Percentiles rank a stretch among this genome's conserved stretches.
Evolutionary conservation across 2,797 vertebrate species (phyloP).

Genomic region (Pseudochaenichthys georgianus): DNA sequence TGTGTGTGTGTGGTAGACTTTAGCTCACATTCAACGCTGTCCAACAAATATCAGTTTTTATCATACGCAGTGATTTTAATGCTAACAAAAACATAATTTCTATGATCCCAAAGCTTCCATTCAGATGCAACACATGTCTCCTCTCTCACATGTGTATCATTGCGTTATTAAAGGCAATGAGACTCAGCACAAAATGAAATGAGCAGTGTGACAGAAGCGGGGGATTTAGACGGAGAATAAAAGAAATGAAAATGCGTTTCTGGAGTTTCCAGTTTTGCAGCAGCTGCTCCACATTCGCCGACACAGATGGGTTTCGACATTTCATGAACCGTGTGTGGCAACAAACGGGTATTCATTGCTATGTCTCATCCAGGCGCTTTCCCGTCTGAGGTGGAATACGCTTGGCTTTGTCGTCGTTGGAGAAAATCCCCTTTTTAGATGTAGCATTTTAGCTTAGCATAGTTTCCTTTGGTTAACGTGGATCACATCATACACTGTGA

Average conservation of each 20-base stretch:
- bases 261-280: background rate
- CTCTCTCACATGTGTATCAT: background rate
- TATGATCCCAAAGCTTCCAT: background rate
- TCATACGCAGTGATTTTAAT: no score
- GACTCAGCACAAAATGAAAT: background rate
- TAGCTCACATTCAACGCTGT: background rate
- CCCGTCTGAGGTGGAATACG: conserved; percentile 37
- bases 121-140: background rate
- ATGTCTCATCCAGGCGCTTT: conserved; percentile 21
- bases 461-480: background rate
- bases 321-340: conserved; percentile 1
- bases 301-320: conserved; percentile 10
- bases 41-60: background rate
- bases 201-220: background rate
- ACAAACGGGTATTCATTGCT: conserved; percentile 16
- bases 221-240: background rate
- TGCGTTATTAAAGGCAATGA: background rate
- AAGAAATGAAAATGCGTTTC: background rate
- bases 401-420: conserved; percentile 11
- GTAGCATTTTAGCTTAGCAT: conserved; percentile 2
- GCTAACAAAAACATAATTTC: background rate
- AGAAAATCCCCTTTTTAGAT: conserved; percentile 9
- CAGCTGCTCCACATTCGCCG: conserved; percentile 18
- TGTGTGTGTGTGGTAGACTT: no score
- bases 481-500: background rate